Base-by-base conservation (phyloP, 2,113 vertebrate genomes). In the Tinamus guttatus region DNA sequence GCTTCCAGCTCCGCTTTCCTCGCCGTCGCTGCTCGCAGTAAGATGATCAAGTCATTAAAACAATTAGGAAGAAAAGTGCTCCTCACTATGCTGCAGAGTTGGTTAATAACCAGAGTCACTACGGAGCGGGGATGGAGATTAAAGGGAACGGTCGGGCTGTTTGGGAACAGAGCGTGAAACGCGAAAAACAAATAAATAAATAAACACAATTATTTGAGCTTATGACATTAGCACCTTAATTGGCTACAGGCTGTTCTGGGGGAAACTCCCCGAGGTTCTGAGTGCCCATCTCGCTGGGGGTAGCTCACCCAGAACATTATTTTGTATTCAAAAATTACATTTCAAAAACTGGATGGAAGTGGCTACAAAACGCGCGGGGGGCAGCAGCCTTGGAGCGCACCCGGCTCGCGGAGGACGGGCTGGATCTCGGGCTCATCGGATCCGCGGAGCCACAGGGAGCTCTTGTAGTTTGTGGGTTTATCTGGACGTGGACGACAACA, bases 301-400 rank as follows among this genome's bases (percentile, higher is more conserved):
- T 2, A 91, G 40, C 2, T 18, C 36, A 21, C 2, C 36, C 3
- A 24, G 43, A 40, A 60, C 5, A 3, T 3, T 2, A 1, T 8
- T 22, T 13, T 36, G 68, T 65, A n/a, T 59, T 27, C 36, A 52
- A 49, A 24, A 49, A 24, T 22, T 22, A 49, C 10, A 5, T 24
- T 49, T 49, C 49, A 49, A 22, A 49, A 49, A 49, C 24, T 49
- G 24, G 49, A 49, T 49, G 11, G 10, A 49, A 49, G 49, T 22
- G 49, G 49, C 49, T 49, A 49, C 20, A 49, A 49, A 49, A 24
- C 11, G 24, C 21, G 11, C 5, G 49, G 49, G 52, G 67, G 58
- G 68, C 28, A 3, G 11, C 34, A 2, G 28, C 10, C 81, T 64
- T 41, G 54, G 73, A 82, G 69, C 58, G 59, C 2, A 1, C 17